A percentile compares a stretch with the other conserved stretches of the same genome.
Evolutionary conservation across 2,113 vertebrate genomes (phyloP).

Genomic region (Rhinolophus ferrumequinum): DNA sequence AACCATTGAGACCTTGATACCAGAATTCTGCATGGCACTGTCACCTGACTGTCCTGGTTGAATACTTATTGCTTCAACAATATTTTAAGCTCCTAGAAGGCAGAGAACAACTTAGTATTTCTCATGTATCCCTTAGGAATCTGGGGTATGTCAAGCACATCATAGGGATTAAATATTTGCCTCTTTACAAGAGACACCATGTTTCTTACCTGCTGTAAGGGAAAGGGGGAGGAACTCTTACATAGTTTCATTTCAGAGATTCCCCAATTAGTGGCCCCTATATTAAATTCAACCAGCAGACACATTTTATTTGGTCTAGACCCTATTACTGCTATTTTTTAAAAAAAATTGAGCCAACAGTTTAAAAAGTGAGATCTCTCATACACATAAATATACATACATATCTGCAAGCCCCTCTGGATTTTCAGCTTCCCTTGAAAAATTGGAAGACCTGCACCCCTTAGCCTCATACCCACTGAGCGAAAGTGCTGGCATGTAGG

Average conservation of each 20-base stretch:
- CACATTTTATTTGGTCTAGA: background rate
- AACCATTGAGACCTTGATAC: background rate
- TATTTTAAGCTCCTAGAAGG: constrained; percentile 1
- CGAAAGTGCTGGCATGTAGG: background rate
- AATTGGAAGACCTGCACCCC: background rate
- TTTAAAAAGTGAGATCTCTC: background rate
- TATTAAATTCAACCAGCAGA: background rate
- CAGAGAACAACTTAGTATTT: background rate
- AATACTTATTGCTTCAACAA: background rate
- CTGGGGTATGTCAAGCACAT: background rate
- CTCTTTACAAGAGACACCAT: background rate
- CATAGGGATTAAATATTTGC: background rate
- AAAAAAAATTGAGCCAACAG: background rate
- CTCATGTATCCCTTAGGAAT: background rate
- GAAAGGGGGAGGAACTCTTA: background rate
- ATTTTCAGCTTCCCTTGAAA: constrained; percentile 28
- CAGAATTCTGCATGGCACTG: background rate
- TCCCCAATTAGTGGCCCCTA: background rate
- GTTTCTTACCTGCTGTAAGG: background rate
- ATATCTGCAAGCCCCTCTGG: background rate
- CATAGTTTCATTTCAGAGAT: constrained; percentile 5
- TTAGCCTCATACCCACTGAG: constrained; percentile 4
- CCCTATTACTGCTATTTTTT: no score
- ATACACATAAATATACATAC: background rate
- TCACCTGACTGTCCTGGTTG: constrained; percentile 1